Evolutionary conservation across 2,888 invertebrate genomes (phyloP), one percentile per base, ranked within the genome.

Genomic region (Caenorhabditis sp.): DNA sequence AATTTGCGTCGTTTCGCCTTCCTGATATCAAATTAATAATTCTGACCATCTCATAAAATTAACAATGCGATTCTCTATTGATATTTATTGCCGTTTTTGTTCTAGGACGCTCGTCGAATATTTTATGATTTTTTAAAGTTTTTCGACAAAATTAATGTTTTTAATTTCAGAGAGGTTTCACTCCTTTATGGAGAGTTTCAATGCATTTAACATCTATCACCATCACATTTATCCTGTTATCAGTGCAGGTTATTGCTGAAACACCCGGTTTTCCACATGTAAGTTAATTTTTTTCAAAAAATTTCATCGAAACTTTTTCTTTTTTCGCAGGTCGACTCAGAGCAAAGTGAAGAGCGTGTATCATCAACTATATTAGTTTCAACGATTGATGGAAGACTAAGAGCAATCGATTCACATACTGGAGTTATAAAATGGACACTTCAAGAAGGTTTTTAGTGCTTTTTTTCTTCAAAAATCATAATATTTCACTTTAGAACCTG

Each of bases 361-460:
- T 53, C 53, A n/a, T 51, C 62, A 4, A 69, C 78, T 31, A 71
- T 97, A 82, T 91, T 97, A 76, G 93, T 96, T 87, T 94, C 95
- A 55, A 97, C 97, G 58, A 91, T 97, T 82, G 95, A 95, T 88
- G 97, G 97, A 80, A 93, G 93, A 77, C 92, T 97, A 87, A 92
- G 93, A 80, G 96, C 95, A n/a, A 91, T 97, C 58, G 93, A 94
- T 86, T 93, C 93, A 81, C 90, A 92, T 79, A 92, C 93, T 64
- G 62, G 67, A 17, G 26, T 12, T 3, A 19, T 23, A 51, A 51
- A 51, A 51, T 23, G 51, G 51, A 51, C 21, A 3, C 51, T 51
- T 21, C 23, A 51, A 51, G 51, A 51, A 51, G 19, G 50, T 50
- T 37, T 37, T 37, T n/a, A 50, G 19, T 19, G 19, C 17, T 50